phyloP scores from a whole-genome alignment of 2,888 invertebrate species.

The Strigamia transsilvanica region DNA sequence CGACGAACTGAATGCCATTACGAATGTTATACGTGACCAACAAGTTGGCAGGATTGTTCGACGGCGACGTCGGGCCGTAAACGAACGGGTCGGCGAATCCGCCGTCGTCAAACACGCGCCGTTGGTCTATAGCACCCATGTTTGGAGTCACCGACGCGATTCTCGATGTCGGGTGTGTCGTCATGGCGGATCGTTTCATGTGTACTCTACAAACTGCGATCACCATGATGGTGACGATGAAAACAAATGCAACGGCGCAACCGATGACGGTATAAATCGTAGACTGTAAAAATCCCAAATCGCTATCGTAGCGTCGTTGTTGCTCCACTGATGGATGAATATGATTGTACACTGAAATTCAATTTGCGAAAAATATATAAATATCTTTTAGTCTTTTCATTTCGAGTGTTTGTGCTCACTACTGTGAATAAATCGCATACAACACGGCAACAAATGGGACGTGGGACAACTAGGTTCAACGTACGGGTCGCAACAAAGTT shows the following conservation, averaged over 20 bases:
- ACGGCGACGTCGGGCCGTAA: slow-evolving; percentile 1
- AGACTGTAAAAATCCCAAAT: slow-evolving; percentile 65
- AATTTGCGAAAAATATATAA: too few species aligned
- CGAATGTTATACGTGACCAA: slow-evolving; percentile 65
- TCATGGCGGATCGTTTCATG: slow-evolving; percentile 61
- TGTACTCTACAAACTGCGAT: slow-evolving; percentile 66
- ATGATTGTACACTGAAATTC: slow-evolving; percentile 24
- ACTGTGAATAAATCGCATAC: slow-evolving; percentile 60
- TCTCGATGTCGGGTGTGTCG: slow-evolving; percentile 50
- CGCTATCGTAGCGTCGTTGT: slow-evolving; percentile 61
- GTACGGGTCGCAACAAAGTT: slow-evolving; percentile 68
- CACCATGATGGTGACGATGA: slow-evolving; percentile 65
- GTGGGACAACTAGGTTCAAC: slow-evolving; percentile 65
- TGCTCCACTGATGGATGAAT: slow-evolving; percentile 54
- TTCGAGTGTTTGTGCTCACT: slow-evolving; percentile 54
- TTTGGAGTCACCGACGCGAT: not conserved
- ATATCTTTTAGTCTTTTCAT: too few species aligned
- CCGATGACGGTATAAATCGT: slow-evolving; percentile 66
- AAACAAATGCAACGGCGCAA: slow-evolving; percentile 66
- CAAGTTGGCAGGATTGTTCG: slow-evolving; percentile 58
- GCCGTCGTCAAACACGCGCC: not conserved
- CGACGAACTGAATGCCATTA: slow-evolving; percentile 65
- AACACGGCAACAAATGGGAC: slow-evolving; percentile 66
- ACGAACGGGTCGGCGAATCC: slow-evolving; percentile 6
- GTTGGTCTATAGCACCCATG: not conserved